Conservation (phyloP, 1,140 invertebrate species). For the Nixonia krombeini region DNA sequence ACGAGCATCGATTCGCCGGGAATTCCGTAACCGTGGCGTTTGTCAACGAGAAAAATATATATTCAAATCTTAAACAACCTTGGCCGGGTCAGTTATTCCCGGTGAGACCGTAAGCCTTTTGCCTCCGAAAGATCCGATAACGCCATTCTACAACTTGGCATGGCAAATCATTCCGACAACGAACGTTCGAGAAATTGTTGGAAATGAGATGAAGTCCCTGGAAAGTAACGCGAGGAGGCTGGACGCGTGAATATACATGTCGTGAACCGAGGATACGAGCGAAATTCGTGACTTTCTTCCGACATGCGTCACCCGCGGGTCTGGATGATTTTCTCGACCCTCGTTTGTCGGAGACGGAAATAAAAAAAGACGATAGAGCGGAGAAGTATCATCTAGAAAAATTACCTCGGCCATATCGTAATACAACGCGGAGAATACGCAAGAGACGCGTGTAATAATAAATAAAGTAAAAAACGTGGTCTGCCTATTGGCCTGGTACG, state of each 20-base stretch:
- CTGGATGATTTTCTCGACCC: slow-evolving; percentile 19
- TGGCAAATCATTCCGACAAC: neutral
- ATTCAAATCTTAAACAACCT: neutral
- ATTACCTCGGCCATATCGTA: slow-evolving; percentile 61
- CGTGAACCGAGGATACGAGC: too few relatives aligned
- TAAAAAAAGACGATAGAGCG: slow-evolving; percentile 32
- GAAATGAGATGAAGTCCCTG: neutral
- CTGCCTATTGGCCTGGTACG: too few relatives aligned
- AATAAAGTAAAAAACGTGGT: too few relatives aligned
- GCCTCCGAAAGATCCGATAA: neutral
- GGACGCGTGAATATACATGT: too few relatives aligned
- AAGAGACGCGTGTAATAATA: too few relatives aligned
- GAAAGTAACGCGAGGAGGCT: too few relatives aligned
- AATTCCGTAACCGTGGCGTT: neutral
- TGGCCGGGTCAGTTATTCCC: neutral
- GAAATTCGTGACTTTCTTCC: too few relatives aligned
- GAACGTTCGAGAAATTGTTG: neutral
- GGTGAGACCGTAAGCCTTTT: neutral
- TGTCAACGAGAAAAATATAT: neutral
- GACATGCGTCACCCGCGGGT: too few relatives aligned
- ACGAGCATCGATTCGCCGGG: neutral
- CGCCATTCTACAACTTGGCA: neutral
- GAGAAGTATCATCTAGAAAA: slow-evolving; percentile 56
- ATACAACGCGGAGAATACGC: slow-evolving; percentile 51
- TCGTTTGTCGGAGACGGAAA: slow-evolving; percentile 36